These are phyloP conservation scores for Numida meleagris DNA, from an alignment of 2,113 vertebrate genomes.

Conservation along the genomic window DNA sequence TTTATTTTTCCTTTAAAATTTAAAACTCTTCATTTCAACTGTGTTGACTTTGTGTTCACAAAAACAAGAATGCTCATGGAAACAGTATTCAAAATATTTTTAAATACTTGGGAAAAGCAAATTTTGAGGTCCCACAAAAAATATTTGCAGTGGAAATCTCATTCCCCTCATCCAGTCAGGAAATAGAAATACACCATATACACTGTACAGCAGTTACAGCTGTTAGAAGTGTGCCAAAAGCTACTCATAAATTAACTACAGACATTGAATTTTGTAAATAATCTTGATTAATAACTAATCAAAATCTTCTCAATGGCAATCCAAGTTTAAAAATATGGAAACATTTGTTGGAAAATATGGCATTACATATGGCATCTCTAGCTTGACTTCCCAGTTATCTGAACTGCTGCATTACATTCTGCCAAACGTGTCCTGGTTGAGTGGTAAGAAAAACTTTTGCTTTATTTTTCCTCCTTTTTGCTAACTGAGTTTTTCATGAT, in stretches of 20 bases:
- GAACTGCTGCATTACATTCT: background rate
- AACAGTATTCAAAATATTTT: slow-evolving; percentile 66
- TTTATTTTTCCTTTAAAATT: slow-evolving; percentile 44
- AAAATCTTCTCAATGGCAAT: slow-evolving; percentile 15
- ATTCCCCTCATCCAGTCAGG: slow-evolving; percentile 48
- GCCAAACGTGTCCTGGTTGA: background rate
- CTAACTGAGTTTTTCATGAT: background rate
- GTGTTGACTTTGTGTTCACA: slow-evolving; percentile 52
- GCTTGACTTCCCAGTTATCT: background rate
- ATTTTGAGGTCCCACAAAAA: slow-evolving; percentile 52
- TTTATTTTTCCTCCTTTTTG: slow-evolving; percentile 1
- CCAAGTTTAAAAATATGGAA: slow-evolving; percentile 4
- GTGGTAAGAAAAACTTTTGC: background rate
- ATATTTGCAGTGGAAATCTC: slow-evolving; percentile 64
- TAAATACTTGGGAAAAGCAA: slow-evolving; percentile 52
- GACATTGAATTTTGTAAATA: slow-evolving; percentile 40
- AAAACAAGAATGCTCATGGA: slow-evolving; percentile 51
- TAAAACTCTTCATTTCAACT: slow-evolving; percentile 45
- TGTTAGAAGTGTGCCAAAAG: slow-evolving; percentile 48
- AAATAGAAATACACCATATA: slow-evolving; percentile 48
- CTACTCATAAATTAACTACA: slow-evolving; percentile 56
- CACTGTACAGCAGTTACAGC: slow-evolving; percentile 14
- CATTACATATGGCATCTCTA: background rate
- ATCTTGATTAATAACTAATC: slow-evolving; percentile 39
- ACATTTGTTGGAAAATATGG: slow-evolving; percentile 1